Conservation (phyloP, 2,113 vertebrate species). For the Oxyura jamaicensis region DNA sequence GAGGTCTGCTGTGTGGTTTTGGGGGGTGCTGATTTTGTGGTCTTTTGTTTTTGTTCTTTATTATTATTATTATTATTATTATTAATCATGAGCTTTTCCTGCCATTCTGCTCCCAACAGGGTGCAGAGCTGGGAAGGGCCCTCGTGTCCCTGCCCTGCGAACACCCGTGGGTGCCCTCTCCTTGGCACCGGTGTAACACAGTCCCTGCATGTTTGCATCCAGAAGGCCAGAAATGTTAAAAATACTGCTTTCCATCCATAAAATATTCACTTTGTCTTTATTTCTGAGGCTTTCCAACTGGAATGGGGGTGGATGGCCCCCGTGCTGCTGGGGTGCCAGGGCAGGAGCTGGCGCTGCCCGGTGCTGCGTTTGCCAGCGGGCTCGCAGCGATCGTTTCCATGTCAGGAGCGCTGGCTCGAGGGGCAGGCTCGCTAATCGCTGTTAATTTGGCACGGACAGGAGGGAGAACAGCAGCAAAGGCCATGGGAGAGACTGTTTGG, state of each 20-base stretch:
- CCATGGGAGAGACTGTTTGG: not conserved
- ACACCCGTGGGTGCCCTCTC: accelerated
- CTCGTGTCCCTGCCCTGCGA: accelerated
- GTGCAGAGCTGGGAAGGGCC: not conserved
- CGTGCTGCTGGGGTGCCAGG: too few species aligned
- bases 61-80: not conserved
- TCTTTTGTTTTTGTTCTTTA: too few species aligned
- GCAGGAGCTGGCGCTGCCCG: too few species aligned
- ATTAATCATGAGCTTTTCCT: not conserved
- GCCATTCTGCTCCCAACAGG: accelerated
- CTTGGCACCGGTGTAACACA: not conserved
- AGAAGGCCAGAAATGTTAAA: too few species aligned
- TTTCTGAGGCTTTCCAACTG: too few species aligned
- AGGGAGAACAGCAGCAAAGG: not conserved
- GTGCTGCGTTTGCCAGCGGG: too few species aligned
- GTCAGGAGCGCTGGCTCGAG: too few species aligned
- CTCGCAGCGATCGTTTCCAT: too few species aligned
- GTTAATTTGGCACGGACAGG: not conserved
- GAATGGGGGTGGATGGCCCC: too few species aligned
- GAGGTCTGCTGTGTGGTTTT: not conserved
- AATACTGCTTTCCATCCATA: too few species aligned
- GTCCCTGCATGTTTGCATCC: too few species aligned
- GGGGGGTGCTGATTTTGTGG: not conserved
- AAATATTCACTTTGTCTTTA: too few species aligned
- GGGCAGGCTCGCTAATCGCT: not conserved